phyloP scores from a whole-genome alignment of 2,113 vertebrate species.

The Scatophagus argus region DNA sequence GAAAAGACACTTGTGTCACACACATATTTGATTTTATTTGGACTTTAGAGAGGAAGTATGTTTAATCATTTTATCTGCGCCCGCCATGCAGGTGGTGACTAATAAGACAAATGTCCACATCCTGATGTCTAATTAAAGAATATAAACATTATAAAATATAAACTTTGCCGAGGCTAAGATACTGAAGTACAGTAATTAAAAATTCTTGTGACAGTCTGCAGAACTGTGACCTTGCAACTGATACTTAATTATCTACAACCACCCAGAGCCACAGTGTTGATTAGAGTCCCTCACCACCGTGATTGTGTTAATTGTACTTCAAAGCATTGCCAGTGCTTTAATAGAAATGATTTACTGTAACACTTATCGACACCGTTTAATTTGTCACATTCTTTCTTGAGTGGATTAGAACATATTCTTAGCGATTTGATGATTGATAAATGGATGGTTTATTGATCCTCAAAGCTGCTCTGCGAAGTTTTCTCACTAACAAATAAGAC shows the following conservation, averaged over 20 bases:
- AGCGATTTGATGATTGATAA: neutral
- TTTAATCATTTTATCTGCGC: neutral
- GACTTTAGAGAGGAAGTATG: neutral
- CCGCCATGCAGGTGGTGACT: constrained; percentile 24
- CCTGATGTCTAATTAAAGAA: constrained; percentile 20
- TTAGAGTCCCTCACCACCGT: neutral
- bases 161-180: neutral
- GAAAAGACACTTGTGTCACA: neutral
- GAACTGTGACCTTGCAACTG: neutral
- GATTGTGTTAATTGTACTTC: neutral
- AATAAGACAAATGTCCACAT: constrained; percentile 1
- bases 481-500: too few relatives aligned
- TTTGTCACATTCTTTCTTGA: neutral
- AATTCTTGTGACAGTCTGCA: neutral
- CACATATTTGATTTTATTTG: neutral
- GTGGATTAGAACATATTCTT: neutral
- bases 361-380: neutral
- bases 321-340: neutral
- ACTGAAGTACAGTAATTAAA: neutral
- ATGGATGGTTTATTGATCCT: neutral
- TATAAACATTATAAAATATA: neutral
- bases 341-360: neutral
- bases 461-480: too few relatives aligned
- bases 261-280: neutral
- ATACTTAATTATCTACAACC: neutral